Percentiles rank a stretch among this genome's conserved stretches.
phyloP scores from a whole-genome alignment of 2,113 vertebrate species.

The Labeo rohita region DNA sequence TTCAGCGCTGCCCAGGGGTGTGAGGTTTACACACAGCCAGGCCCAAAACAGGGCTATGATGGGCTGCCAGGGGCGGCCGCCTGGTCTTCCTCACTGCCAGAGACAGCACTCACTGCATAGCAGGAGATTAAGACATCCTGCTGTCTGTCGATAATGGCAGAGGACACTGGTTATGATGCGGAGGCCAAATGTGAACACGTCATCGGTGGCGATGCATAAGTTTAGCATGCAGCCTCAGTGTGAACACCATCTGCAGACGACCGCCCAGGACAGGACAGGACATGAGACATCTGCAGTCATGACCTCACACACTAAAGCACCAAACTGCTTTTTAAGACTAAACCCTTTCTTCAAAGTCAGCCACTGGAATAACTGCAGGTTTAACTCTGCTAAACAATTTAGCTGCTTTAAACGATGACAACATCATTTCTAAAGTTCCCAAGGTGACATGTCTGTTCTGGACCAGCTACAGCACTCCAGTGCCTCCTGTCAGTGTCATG shows the following conservation, averaged over 20 bases:
- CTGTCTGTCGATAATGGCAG: conserved; percentile 68
- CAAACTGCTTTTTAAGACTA: not conserved
- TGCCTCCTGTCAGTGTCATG: conserved; percentile 11
- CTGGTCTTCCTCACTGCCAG: conserved; percentile 64
- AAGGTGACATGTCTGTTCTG: not conserved
- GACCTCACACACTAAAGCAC: not conserved
- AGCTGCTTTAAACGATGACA: not conserved
- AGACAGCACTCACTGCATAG: conserved; percentile 61
- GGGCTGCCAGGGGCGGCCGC: conserved; percentile 70
- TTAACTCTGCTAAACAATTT: not conserved
- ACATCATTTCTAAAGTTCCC: not conserved
- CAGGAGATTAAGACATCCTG: conserved; percentile 73
- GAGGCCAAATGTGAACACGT: conserved; percentile 51
- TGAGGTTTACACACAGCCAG: conserved; percentile 51
- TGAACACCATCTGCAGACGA: conserved; percentile 23
- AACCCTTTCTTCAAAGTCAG: not conserved
- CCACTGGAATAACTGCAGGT: not conserved
- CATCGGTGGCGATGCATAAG: conserved; percentile 16
- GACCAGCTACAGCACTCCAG: not conserved
- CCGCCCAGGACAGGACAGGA: not conserved
- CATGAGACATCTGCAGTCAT: conserved; percentile 17
- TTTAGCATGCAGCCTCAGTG: conserved; percentile 4
- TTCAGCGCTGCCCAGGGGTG: conserved; percentile 72
- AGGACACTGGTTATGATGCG: conserved; percentile 51
- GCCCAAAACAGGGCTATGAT: conserved; percentile 71